Evolutionary conservation across 2,113 vertebrate genomes (phyloP).

Genomic region (Bufo bufo): DNA sequence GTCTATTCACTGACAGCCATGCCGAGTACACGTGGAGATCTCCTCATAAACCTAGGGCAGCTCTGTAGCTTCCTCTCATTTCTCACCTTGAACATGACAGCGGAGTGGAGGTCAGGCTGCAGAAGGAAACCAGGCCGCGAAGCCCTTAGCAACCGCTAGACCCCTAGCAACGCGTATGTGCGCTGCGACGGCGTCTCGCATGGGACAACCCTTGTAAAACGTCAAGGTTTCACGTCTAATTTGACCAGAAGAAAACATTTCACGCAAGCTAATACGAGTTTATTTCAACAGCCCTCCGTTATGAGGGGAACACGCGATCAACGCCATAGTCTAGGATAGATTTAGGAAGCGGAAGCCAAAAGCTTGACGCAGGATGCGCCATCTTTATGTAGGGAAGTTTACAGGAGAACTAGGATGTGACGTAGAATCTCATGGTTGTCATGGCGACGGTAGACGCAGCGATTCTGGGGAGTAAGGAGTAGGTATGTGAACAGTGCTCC

Average conservation of each 20-base stretch:
- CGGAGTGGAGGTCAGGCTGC: slow-evolving; percentile 41
- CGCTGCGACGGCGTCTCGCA: neutral
- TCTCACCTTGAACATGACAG: slow-evolving; percentile 55
- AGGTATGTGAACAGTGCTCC: no score
- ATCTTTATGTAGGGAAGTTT: neutral
- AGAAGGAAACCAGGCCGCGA: slow-evolving; percentile 33
- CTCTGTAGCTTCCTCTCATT: neutral
- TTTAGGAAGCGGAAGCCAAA: neutral
- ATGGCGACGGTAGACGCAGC: neutral
- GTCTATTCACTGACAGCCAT: neutral
- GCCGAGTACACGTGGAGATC: neutral
- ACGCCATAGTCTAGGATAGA: neutral
- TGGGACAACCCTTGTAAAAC: neutral
- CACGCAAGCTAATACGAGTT: neutral
- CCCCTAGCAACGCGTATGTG: slow-evolving; percentile 18
- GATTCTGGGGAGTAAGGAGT: neutral
- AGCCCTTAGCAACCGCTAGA: slow-evolving; percentile 30
- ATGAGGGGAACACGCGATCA: neutral
- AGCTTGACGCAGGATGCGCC: neutral
- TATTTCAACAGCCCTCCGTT: neutral
- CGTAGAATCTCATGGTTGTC: neutral
- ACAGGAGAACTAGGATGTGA: neutral
- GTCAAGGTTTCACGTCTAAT: neutral
- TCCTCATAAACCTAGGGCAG: neutral
- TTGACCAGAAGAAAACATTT: neutral